phyloP scores from a whole-genome alignment of 2,888 invertebrate genomes.

The Sisyra nigra region DNA sequence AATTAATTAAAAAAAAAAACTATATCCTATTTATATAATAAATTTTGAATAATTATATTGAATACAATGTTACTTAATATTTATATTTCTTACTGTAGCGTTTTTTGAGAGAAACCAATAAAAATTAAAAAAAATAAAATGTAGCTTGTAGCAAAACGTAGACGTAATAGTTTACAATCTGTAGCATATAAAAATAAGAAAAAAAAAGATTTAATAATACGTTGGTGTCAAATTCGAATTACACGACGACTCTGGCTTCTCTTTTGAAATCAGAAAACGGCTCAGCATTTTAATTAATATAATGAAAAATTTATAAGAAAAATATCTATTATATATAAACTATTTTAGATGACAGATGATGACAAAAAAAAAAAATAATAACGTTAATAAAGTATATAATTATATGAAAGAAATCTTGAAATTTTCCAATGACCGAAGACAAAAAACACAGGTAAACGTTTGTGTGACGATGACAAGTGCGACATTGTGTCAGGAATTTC shows the following conservation, averaged over 20 bases:
- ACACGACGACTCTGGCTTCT: constrained; percentile 27
- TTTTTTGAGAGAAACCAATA: too few relatives aligned
- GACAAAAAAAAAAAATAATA: neutral
- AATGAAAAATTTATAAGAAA: constrained; percentile 9
- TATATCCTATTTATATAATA: constrained; percentile 13
- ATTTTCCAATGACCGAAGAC: constrained; percentile 3
- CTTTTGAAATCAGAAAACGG: constrained; percentile 16
- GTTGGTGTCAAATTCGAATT: constrained; percentile 19
- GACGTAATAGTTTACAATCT: constrained; percentile 8
- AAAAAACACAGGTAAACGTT: constrained; percentile 1
- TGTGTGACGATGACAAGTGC: too few relatives aligned
- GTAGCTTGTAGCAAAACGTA: constrained; percentile 10
- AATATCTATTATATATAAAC: constrained; percentile 5
- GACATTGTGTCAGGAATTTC: too few relatives aligned
- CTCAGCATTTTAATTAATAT: constrained; percentile 27
- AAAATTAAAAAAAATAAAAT: constrained; percentile 9
- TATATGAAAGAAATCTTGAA: constrained; percentile 9
- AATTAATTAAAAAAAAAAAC: constrained; percentile 20
- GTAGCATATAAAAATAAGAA: constrained; percentile 7
- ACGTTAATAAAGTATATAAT: constrained; percentile 6
- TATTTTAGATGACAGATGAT: neutral
- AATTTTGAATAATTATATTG: neutral
- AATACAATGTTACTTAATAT: too few relatives aligned
- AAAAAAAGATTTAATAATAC: neutral
- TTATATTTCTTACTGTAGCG: too few relatives aligned